A percentile compares a stretch with the other conserved stretches of the same genome.
phyloP scores from a whole-genome alignment of 2,888 invertebrate species.

The Sarcophaga carnaria region DNA sequence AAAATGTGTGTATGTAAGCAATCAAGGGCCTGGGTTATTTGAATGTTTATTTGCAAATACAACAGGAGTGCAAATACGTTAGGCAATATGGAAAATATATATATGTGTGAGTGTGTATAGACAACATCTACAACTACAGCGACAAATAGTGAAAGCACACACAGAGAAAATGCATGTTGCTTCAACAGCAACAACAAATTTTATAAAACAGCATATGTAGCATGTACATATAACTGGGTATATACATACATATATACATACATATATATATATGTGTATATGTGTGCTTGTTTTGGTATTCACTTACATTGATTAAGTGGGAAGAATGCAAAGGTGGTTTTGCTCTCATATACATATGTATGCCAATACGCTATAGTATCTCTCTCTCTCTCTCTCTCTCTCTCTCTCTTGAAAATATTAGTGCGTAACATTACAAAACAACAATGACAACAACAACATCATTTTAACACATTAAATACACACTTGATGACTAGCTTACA shows the following conservation, averaged over 20 bases:
- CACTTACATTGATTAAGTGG: conserved; percentile 33
- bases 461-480: conserved; percentile 4
- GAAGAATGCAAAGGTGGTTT: conserved; percentile 43
- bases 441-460: conserved; percentile 19
- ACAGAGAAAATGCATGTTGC: conserved; percentile 13
- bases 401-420: background rate
- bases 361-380: conserved; percentile 17
- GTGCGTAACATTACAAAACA: conserved; percentile 23
- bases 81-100: background rate
- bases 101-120: too few species aligned
- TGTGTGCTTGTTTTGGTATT: conserved; percentile 10
- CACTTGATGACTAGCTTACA: conserved; percentile 12
- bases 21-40: background rate
- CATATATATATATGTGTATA: background rate
- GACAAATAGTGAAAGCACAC: background rate
- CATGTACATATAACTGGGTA: background rate
- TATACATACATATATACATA: conserved; percentile 2
- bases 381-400: background rate
- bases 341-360: background rate
- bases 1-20: conserved; percentile 41
- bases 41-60: conserved; percentile 7
- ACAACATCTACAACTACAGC: too few species aligned
- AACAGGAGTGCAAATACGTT: conserved; percentile 1
- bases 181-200: background rate
- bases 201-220: background rate